Conservation (phyloP, 1,140 invertebrate genomes). For the Ips typographus region DNA sequence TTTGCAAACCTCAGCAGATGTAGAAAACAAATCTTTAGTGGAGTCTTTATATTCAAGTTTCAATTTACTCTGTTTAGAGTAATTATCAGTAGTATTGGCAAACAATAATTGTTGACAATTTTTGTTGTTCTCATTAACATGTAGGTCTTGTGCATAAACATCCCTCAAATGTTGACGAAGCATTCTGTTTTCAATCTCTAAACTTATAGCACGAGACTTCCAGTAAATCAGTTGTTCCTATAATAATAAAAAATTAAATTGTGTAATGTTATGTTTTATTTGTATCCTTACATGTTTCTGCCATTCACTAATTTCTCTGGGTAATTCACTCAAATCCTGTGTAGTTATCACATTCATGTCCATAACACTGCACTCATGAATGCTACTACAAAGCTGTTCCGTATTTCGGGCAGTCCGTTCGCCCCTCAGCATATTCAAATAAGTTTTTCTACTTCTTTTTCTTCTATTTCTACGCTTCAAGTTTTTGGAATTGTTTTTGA, state of each 20-base stretch:
- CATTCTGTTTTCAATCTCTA: constrained; percentile 65
- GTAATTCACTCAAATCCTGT: constrained; percentile 9
- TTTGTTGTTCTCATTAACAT: constrained; percentile 14
- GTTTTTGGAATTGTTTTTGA: neutral
- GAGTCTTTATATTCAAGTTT: no score
- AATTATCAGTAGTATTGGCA: no score
- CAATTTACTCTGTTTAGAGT: no score
- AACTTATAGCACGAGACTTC: constrained; percentile 64
- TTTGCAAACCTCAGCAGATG: neutral
- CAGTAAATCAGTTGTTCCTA: constrained; percentile 61
- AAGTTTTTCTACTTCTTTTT: constrained; percentile 42
- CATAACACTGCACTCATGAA: constrained; percentile 39
- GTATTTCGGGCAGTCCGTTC: constrained; percentile 27
- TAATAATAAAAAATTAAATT: constrained; percentile 7
- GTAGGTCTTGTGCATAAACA: constrained; percentile 39
- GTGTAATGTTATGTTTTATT: constrained; percentile 39
- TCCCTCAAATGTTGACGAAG: constrained; percentile 52
- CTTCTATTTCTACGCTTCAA: constrained; percentile 22
- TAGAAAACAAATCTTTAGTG: neutral
- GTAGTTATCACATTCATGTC: constrained; percentile 39
- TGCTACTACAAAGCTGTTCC: constrained; percentile 36
- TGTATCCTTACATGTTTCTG: constrained; percentile 50
- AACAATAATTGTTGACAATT: neutral
- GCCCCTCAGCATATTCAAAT: constrained; percentile 38
- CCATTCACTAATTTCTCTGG: constrained; percentile 49